phyloP scores from a whole-genome alignment of 2,797 vertebrate genomes.

The Pelobates cultripes region DNA sequence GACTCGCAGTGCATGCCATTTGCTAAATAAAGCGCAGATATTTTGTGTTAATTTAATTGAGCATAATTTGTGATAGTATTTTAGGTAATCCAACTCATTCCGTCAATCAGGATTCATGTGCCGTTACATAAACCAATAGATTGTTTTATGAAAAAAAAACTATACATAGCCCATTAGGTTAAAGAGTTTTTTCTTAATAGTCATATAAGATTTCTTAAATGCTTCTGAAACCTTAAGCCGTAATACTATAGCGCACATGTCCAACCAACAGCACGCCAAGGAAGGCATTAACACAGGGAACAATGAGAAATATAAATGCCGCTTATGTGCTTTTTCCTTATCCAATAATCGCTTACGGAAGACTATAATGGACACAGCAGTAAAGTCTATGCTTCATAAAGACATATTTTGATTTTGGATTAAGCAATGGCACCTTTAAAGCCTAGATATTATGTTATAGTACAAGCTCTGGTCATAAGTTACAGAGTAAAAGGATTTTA shows the following conservation, averaged over 20 bases:
- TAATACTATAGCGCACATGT: conserved; percentile 6
- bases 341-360: background rate
- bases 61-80: background rate
- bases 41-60: too few species aligned
- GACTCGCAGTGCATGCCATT: too few species aligned
- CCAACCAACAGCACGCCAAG: background rate
- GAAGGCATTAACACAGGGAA: background rate
- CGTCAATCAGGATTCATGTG: background rate
- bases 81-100: background rate
- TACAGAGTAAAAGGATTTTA: too few species aligned
- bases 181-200: background rate
- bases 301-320: background rate
- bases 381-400: too few species aligned
- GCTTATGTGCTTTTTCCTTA: background rate
- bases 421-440: too few species aligned
- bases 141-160: background rate
- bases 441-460: too few species aligned
- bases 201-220: conserved; percentile 12
- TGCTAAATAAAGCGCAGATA: too few species aligned
- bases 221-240: background rate
- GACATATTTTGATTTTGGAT: too few species aligned
- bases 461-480: too few species aligned
- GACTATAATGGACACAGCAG: background rate
- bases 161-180: background rate
- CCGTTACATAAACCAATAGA: background rate